These are phyloP conservation scores for Oryzias javanicus DNA, from an alignment of 2,113 vertebrate genomes.

Conservation along the genomic window DNA sequence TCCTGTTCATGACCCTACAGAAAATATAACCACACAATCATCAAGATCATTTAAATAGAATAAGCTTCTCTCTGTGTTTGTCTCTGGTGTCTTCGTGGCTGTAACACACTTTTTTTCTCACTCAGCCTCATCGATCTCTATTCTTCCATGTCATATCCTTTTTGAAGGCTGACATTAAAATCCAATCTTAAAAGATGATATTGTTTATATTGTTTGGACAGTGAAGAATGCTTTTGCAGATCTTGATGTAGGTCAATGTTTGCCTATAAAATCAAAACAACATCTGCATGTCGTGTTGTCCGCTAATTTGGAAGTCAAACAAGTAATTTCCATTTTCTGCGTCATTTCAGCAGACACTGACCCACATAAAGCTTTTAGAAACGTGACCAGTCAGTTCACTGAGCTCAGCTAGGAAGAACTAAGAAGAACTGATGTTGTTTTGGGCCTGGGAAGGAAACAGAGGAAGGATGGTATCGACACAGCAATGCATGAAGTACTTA, in stretches of 20 bases:
- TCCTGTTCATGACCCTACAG: constrained; percentile 75
- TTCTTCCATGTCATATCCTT: no score
- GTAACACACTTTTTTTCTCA: no score
- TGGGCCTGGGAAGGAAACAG: neutral
- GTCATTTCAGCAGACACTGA: neutral
- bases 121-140: no score
- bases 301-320: constrained; percentile 38
- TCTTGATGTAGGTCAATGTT: constrained; percentile 2
- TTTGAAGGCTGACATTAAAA: no score
- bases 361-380: neutral
- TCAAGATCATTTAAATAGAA: neutral
- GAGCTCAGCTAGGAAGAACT: neutral
- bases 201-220: no score
- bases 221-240: neutral
- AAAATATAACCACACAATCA: neutral
- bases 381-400: neutral
- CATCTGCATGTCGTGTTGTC: constrained; percentile 2
- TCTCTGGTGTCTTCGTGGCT: neutral
- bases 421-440: neutral
- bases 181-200: no score
- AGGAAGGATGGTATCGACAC: no score
- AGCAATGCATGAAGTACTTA: no score
- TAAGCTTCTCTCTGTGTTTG: neutral
- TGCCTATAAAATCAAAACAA: constrained; percentile 31
- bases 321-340: constrained; percentile 15